Base-by-base conservation (phyloP, 92 coral and sea anemone genomes). In the Epizoanthus illoricatus region DNA sequence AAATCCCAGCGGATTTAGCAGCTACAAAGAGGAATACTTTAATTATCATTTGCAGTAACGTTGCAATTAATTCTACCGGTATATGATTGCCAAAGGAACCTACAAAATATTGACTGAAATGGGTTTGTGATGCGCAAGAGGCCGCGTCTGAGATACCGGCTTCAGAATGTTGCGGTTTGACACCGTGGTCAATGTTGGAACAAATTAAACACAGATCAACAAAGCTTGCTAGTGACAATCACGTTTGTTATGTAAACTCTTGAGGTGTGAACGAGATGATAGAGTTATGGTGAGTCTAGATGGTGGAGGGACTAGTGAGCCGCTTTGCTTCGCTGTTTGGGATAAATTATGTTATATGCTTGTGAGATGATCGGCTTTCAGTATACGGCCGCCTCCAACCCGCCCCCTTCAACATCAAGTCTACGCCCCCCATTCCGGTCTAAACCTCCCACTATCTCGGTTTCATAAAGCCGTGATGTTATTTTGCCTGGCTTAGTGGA, bases 341-440 rank as follows among this genome's bases (percentile, higher is more conserved):
- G 74, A 73, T 80, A 70, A 84, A 65, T 69, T 73, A 28, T 65
- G 33, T 47, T 59, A 84, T 85, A 79, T 80, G 85, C 86, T 89
- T 88, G 90, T 83, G 84, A 86, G 84, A 86, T 90, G 94, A 97
- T 89, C 86, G 84, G 54, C 69, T 85, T 85, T 87, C 89, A 87
- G 87, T 89, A 87, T 84, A 42, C 56, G 92, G 67, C 85, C 97
- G 85, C 80, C 97, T 92, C 92, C 81, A 71, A 84, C 75, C 93
- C 99, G 99, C 98, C 99, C 99, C 91, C 85, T 88, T 81, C 84
- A 91, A 81, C 91, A 87, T 63, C 90, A 89, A 73, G 65, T 87
- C 36, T 71, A 93, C 99, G 99, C 99, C 99, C 97, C 87, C 92
- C 71, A 62, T 63, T 80, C 62, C 84, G 71, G 69, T 40, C 41